Percentiles rank a stretch among this genome's conserved stretches.
Conservation (phyloP, 2,888 invertebrate genomes). For the Macropis europaea region DNA sequence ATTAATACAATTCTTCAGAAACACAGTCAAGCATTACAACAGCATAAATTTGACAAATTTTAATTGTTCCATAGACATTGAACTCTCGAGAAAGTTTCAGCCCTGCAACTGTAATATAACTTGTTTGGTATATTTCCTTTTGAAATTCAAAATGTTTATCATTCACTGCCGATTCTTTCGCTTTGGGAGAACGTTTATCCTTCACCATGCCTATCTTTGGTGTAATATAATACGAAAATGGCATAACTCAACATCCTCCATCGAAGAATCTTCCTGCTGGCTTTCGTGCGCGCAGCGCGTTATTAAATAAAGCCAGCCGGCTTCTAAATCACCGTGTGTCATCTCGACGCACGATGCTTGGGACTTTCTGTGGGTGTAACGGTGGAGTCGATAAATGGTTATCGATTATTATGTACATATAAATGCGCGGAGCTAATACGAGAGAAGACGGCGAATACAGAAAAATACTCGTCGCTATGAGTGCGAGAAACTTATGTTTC, state of each 20-base stretch:
- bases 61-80: too few relatives aligned
- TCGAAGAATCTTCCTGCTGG: slow-evolving; percentile 37
- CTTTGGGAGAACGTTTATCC: slow-evolving; percentile 10
- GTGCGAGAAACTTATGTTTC: background rate
- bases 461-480: background rate
- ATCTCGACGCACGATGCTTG: slow-evolving; percentile 9
- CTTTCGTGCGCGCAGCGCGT: slow-evolving; percentile 31
- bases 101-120: too few relatives aligned
- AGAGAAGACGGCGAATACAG: too few relatives aligned
- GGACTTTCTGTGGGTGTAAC: slow-evolving; percentile 22
- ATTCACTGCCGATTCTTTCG: too few relatives aligned
- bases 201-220: slow-evolving; percentile 11
- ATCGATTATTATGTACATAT: slow-evolving; percentile 16
- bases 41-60: too few relatives aligned
- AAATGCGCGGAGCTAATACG: background rate
- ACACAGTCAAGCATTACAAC: too few relatives aligned
- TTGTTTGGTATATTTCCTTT: too few relatives aligned
- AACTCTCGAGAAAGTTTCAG: too few relatives aligned
- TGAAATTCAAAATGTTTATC: too few relatives aligned
- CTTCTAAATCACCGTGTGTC: slow-evolving; percentile 42
- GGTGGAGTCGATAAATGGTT: slow-evolving; percentile 19
- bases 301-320: slow-evolving; percentile 42
- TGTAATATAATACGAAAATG: slow-evolving; percentile 4
- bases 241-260: slow-evolving; percentile 20
- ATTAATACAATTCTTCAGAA: too few relatives aligned